A percentile compares a stretch with the other conserved stretches of the same genome.
Evolutionary conservation across 1,140 invertebrate genomes (phyloP).

Genomic region (Ceratosolen solmsi): DNA sequence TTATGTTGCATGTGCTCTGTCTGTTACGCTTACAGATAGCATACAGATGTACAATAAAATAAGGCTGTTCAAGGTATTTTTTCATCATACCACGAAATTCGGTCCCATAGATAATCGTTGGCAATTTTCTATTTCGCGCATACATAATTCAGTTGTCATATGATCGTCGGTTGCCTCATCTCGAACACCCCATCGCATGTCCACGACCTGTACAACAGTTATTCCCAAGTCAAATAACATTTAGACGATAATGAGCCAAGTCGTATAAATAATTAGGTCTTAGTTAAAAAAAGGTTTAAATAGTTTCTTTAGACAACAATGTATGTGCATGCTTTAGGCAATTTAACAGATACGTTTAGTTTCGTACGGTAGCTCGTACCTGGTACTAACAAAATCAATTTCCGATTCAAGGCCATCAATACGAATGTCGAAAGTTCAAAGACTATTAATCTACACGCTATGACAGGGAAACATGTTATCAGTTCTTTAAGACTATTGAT

Average conservation of each 20-base stretch:
- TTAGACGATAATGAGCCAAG: background rate
- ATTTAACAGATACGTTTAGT: background rate
- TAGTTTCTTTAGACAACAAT: no score
- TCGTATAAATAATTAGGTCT: background rate
- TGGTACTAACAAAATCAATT: slow-evolving; percentile 60
- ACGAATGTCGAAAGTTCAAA: slow-evolving; percentile 37
- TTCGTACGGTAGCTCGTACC: slow-evolving; percentile 45
- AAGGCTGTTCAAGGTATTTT: no score
- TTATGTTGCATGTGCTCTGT: no score
- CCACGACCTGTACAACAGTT: slow-evolving; percentile 85
- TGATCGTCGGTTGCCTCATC: slow-evolving; percentile 99
- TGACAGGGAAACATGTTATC: background rate
- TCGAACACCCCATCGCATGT: slow-evolving; percentile 98
- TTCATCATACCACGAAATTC: slow-evolving; percentile 90
- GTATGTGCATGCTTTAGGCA: no score
- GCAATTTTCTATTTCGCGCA: slow-evolving; percentile 98
- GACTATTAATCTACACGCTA: background rate
- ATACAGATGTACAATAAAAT: no score
- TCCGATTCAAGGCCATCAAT: slow-evolving; percentile 41
- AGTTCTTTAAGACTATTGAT: background rate
- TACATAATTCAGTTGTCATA: slow-evolving; percentile 98
- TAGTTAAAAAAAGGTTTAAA: no score
- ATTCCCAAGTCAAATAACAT: background rate
- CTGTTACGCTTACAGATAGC: no score
- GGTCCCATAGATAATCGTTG: slow-evolving; percentile 97